Conservation (phyloP, 1,140 invertebrate genomes). For the Eupristina koningsbergeri region DNA sequence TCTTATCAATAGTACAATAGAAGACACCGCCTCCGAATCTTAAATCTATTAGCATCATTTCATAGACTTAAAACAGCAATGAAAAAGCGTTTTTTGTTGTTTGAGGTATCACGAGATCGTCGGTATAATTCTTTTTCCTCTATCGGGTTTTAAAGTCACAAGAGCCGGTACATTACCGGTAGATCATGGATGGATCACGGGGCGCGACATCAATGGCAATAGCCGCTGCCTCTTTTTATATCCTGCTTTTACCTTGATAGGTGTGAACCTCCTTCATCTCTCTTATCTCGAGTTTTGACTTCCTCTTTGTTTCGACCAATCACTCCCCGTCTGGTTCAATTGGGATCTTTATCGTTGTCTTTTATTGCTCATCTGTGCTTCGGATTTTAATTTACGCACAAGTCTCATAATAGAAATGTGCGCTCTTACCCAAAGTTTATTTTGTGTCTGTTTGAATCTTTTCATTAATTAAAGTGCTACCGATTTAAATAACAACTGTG, state of each 20-base stretch:
- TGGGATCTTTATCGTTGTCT: neutral
- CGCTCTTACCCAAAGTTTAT: neutral
- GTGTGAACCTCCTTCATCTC: slow-evolving; percentile 40
- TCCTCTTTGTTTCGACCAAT: neutral
- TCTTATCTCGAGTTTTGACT: slow-evolving; percentile 42
- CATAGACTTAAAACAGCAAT: slow-evolving; percentile 3
- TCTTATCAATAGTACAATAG: slow-evolving; percentile 29
- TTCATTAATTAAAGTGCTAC: slow-evolving; percentile 20
- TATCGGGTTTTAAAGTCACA: neutral
- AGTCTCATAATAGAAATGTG: neutral
- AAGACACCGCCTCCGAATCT: slow-evolving; percentile 32
- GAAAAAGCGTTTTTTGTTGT: slow-evolving; percentile 9
- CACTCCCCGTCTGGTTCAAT: neutral
- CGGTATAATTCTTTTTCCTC: slow-evolving; percentile 15
- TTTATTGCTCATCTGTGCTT: slow-evolving; percentile 6
- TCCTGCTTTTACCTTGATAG: too few relatives aligned
- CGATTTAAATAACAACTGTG: slow-evolving; percentile 15
- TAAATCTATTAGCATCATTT: neutral
- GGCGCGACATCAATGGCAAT: slow-evolving; percentile 19
- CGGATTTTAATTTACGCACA: slow-evolving; percentile 18
- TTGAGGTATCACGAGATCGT: neutral
- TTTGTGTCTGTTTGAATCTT: neutral
- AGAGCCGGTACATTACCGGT: neutral
- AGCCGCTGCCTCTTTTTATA: neutral
- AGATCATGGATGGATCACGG: too few relatives aligned